These are phyloP conservation scores for Leptinotarsa defecta DNA, from an alignment of 1,140 invertebrate genomes.

Conservation along the genomic window DNA sequence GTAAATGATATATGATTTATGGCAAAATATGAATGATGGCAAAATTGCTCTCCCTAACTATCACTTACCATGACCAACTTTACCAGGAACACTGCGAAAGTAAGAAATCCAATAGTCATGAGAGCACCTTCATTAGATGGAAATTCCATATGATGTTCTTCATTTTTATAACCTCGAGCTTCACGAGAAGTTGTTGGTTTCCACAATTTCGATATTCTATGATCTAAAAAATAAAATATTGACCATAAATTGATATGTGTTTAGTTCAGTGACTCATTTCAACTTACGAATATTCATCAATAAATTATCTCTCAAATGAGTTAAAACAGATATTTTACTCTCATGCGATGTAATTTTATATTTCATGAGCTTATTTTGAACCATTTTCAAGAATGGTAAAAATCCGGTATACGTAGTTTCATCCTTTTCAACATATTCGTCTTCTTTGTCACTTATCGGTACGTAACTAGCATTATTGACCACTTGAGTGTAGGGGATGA, in stretches of 20 bases:
- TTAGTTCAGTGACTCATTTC: neutral
- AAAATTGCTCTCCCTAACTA: neutral
- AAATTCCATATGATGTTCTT: constrained; percentile 66
- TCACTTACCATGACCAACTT: constrained; percentile 76
- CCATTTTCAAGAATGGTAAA: constrained; percentile 56
- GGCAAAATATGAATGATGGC: too few species aligned
- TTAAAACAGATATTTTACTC: constrained; percentile 63
- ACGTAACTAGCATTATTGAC: neutral
- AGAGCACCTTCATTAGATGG: constrained; percentile 79
- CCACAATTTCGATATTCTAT: constrained; percentile 49
- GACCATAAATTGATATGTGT: neutral
- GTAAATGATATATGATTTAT: too few species aligned
- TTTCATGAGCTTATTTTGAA: constrained; percentile 61
- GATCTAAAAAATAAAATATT: constrained; percentile 39
- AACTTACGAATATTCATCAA: constrained; percentile 63
- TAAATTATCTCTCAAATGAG: constrained; percentile 61
- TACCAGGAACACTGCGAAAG: constrained; percentile 81
- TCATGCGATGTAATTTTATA: constrained; percentile 60
- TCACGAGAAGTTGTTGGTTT: constrained; percentile 45
- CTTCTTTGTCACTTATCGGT: constrained; percentile 10
- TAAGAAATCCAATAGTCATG: constrained; percentile 80
- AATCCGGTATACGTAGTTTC: constrained; percentile 37
- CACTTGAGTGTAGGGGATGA: neutral
- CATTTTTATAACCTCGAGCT: constrained; percentile 50
- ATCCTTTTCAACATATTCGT: constrained; percentile 22